These are phyloP conservation scores for Tylochromis polylepis DNA, from an alignment of 2,113 vertebrate species.

Conservation along the genomic window DNA sequence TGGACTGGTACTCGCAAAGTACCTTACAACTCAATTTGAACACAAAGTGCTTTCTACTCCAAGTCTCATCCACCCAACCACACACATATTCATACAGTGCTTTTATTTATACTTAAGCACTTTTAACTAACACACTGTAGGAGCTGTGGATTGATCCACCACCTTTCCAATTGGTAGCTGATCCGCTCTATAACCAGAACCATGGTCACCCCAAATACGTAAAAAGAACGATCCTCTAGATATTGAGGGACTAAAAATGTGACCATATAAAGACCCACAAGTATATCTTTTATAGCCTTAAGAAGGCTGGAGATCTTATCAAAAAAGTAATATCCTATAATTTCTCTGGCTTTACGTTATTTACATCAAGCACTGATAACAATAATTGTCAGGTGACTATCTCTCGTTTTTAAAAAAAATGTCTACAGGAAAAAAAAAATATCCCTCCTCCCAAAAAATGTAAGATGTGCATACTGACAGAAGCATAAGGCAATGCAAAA, in stretches of 20 bases:
- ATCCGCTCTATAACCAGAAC: background rate
- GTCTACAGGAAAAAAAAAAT: no score
- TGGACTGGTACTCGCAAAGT: background rate
- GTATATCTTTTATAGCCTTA: background rate
- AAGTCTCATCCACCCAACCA: background rate
- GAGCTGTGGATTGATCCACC: background rate
- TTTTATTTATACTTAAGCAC: background rate
- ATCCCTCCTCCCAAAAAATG: no score
- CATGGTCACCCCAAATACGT: background rate
- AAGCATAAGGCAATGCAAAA: background rate
- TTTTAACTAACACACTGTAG: background rate
- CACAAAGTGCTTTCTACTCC: background rate
- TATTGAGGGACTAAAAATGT: background rate
- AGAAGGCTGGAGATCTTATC: background rate
- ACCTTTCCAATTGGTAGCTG: background rate
- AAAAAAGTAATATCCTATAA: background rate
- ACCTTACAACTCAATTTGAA: background rate
- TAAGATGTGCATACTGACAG: background rate
- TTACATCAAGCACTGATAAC: background rate
- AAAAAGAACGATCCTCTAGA: background rate
- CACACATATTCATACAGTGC: background rate
- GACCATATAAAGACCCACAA: background rate
- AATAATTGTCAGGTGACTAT: background rate
- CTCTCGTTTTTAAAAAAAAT: background rate
- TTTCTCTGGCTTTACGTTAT: background rate